Conservation (phyloP, 2,797 vertebrate species). For the Tamandua tetradactyla region DNA sequence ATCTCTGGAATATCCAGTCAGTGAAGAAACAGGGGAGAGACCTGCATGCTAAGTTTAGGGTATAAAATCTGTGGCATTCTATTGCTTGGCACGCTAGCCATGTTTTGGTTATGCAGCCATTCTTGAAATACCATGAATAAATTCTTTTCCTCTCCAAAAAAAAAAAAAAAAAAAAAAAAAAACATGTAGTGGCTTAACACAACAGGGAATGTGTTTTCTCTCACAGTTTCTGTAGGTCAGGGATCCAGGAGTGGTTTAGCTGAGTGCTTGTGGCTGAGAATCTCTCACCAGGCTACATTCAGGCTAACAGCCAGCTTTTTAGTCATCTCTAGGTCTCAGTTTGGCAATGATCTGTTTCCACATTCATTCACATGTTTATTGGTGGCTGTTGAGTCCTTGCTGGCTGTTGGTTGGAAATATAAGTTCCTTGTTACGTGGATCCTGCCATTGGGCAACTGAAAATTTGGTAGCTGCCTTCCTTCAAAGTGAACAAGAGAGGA, state of each 20-base stretch:
- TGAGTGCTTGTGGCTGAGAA: background rate
- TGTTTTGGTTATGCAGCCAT: too few species aligned
- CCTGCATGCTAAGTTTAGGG: too few species aligned
- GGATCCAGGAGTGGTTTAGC: background rate
- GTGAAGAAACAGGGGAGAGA: too few species aligned
- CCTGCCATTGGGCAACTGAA: background rate
- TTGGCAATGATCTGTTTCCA: background rate
- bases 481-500: background rate
- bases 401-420: background rate
- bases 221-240: background rate
- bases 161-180: too few species aligned
- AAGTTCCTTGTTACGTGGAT: background rate
- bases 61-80: too few species aligned
- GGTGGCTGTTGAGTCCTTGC: background rate
- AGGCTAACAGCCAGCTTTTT: background rate
- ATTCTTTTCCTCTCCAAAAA: too few species aligned
- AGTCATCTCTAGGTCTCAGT: background rate
- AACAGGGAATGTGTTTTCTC: background rate
- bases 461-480: background rate
- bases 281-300: background rate
- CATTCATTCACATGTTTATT: background rate
- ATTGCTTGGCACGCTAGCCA: too few species aligned
- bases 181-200: background rate
- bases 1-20: too few species aligned
- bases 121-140: too few species aligned